phyloP scores from a whole-genome alignment of 92 coral and sea anemone genomes.

The Blastomussa wellsi region DNA sequence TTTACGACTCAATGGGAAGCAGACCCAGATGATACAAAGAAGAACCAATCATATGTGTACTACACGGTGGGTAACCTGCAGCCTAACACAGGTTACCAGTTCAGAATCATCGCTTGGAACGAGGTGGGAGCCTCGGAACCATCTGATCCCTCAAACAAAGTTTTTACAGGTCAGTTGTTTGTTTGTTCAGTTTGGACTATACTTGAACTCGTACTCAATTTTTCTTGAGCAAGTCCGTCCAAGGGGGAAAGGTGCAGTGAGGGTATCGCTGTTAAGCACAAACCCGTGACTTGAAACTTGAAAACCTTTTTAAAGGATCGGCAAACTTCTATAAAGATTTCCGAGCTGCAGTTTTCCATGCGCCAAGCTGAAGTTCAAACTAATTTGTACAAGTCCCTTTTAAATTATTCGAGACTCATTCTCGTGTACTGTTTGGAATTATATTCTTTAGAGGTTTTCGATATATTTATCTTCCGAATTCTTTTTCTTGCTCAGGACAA shows the following conservation, averaged over 20 bases:
- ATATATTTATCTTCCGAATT: background rate
- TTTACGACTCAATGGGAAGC: constrained; percentile 72
- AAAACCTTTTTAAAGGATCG: too few species aligned
- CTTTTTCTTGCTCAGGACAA: background rate
- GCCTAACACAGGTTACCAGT: constrained; percentile 80
- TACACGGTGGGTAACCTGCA: constrained; percentile 80
- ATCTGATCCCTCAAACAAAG: constrained; percentile 74
- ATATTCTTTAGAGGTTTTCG: background rate
- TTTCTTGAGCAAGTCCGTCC: too few species aligned
- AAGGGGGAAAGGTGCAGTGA: too few species aligned
- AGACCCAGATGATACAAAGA: constrained; percentile 60
- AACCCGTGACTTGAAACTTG: too few species aligned
- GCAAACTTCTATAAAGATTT: too few species aligned
- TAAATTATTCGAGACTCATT: background rate
- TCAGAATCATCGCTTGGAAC: constrained; percentile 88
- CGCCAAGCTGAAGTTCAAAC: too few species aligned
- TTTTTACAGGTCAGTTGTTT: constrained; percentile 68
- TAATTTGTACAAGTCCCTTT: background rate
- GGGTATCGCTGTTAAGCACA: too few species aligned
- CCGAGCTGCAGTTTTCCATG: too few species aligned
- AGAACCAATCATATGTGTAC: constrained; percentile 63
- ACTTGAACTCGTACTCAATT: too few species aligned
- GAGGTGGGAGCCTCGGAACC: constrained; percentile 73
- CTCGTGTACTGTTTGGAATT: background rate
- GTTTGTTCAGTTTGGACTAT: background rate